Base-by-base conservation (phyloP, 2,797 vertebrate species). In the Sebastes cheni region DNA sequence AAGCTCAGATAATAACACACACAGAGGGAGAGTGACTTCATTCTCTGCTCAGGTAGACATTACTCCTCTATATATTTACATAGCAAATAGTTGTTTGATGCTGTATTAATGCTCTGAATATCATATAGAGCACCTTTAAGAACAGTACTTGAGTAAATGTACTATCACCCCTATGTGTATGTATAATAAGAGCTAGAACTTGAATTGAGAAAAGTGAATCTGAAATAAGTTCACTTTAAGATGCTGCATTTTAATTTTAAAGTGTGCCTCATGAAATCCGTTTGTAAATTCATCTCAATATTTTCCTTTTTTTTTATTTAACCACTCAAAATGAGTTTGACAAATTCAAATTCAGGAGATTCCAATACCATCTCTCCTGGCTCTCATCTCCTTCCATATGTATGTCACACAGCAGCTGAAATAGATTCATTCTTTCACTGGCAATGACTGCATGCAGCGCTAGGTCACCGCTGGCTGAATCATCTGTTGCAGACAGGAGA, bases 401-500 rank as follows among this genome's bases (percentile, higher is more conserved):
- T 79, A 18, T 77, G 76, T 79, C 50, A 73, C 67, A 70, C 59
- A 62, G 82, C 34, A 46, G 59, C 80, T 80, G 80, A 78, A 71
- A 86, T 72, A 67, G 70, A 83, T 67, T 73, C 22, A 55, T 18
- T 80, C 20, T 75, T 30, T 62, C 50, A 10, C 46, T n/a, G 50
- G 56, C 46, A 36, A 82, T 23, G 8, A 7, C 67, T 22, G 14
- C 66, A 16, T 55, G 69, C 77, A 79, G 78, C 3, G 55, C 76
- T 66, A 74, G 86, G 80, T 81, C 72, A 84, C 79, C 11, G 22
- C 74, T 42, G 74, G 61, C 29, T 83, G 58, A 75, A 81, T 74
- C 20, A 78, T 79, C 65, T 65, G 66, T 34, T 22, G 42, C 85
- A 82, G 76, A 88, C 72, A 60, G 60, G 14, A n/a, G 46, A 54